Evolutionary conservation across 1,140 invertebrate species (phyloP).

Genomic region (Daktulosphaira vitifoliae): DNA sequence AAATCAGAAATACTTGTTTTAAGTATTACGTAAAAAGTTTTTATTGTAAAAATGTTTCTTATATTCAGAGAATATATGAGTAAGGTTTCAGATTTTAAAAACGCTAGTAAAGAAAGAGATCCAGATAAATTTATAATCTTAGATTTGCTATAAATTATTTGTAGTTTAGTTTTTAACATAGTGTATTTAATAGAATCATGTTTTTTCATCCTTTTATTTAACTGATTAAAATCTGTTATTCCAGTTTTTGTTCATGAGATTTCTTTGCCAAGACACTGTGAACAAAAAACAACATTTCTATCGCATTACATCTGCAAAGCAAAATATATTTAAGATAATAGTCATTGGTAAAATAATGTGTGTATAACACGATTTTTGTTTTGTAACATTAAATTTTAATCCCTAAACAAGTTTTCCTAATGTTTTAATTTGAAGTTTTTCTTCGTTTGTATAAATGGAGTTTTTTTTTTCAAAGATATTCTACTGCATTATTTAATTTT

Average conservation of each 20-base stretch:
- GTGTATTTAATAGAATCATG: neutral
- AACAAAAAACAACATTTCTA: constrained; percentile 16
- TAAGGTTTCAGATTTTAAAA: constrained; percentile 28
- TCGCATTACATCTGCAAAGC: constrained; percentile 1
- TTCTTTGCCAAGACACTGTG: neutral
- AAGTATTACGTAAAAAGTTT: constrained; percentile 37
- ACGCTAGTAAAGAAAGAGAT: neutral
- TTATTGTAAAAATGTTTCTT: constrained; percentile 38
- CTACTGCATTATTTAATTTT: no score
- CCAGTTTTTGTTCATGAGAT: constrained; percentile 9
- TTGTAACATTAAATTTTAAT: constrained; percentile 14
- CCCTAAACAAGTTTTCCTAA: neutral
- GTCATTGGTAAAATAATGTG: constrained; percentile 5
- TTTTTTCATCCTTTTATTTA: constrained; percentile 15
- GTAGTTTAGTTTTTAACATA: constrained; percentile 4
- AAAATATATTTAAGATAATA: neutral
- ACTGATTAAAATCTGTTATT: constrained; percentile 4
- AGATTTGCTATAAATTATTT: neutral
- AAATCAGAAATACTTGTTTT: constrained; percentile 24
- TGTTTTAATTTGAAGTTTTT: constrained; percentile 6
- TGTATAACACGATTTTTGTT: constrained; percentile 2
- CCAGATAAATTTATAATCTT: neutral
- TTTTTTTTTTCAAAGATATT: constrained; percentile 11
- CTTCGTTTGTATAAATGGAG: neutral
- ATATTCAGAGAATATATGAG: constrained; percentile 36